These are phyloP conservation scores for Tragelaphus strepsiceros DNA, from an alignment of 2,113 vertebrate genomes.

Conservation along the genomic window DNA sequence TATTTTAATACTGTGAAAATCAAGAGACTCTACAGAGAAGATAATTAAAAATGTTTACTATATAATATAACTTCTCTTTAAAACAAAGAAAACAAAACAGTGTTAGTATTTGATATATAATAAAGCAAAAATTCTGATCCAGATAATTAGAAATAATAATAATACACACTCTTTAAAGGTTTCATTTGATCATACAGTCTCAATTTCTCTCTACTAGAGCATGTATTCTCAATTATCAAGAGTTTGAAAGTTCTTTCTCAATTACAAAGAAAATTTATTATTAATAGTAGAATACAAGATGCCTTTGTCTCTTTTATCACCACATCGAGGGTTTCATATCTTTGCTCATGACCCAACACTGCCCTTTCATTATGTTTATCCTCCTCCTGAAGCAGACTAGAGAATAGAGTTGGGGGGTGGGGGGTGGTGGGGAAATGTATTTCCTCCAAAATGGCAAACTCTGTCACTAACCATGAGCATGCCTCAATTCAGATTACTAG, in stretches of 20 bases:
- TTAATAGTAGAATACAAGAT: neutral
- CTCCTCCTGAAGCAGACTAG: neutral
- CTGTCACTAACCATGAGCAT: neutral
- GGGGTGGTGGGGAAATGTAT: no score
- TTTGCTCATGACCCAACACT: neutral
- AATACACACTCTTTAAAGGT: neutral
- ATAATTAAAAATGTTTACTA: neutral
- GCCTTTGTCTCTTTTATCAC: neutral
- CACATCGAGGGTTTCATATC: neutral
- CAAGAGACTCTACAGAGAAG: neutral
- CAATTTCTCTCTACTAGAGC: neutral
- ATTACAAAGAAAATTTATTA: neutral
- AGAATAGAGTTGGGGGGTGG: neutral
- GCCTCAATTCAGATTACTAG: neutral
- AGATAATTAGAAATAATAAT: neutral
- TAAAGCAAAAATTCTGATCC: neutral
- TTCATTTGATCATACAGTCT: neutral
- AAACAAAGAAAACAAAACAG: neutral
- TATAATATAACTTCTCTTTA: neutral
- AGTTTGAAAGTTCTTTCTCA: neutral
- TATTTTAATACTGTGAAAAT: neutral
- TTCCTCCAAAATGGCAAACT: neutral
- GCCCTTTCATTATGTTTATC: neutral
- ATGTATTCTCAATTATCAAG: neutral
- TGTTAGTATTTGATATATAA: neutral